Base-by-base conservation (phyloP, 2,797 vertebrate species). In the Danio jaintianensis region DNA sequence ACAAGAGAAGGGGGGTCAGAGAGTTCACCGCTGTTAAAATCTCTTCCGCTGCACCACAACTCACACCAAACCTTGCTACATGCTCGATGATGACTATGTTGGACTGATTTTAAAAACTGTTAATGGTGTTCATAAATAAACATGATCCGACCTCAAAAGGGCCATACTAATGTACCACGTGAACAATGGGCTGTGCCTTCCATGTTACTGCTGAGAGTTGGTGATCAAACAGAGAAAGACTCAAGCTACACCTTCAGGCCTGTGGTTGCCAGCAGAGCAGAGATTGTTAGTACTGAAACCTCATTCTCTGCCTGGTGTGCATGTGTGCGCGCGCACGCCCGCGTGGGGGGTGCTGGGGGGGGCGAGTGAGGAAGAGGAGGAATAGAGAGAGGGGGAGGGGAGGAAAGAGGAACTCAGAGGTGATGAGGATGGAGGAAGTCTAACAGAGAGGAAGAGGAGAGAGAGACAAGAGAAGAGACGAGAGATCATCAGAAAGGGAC, bases 381-480 rank as follows among this genome's bases (percentile, higher is more conserved):
- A 71, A 79, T 63, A 76, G 78, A 78, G 83, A 78, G 79, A 79
- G 85, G 83, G 79, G 81, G 82, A 83, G 78, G 84, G 82, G 82
- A 70, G 55, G 62, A 69, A 70, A 82, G 82, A 86, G 78, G 82
- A 88, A 85, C 80, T 80, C 82, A 68, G 79, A 85, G 82, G 79
- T 85, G 84, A 84, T 82, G 80, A 86, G 83, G 56, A 89, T 91
- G 90, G 86, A 87, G 85, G 87, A 80, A 88, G 87, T 86, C 83
- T 85, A 84, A 85, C 84, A 86, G 87, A 84, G 88, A 85, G 89
- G 69, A 86, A 36, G 75, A 83, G 84, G 82, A 78, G 80, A 79
- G 66, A 82, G 86, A 83, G 12, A 83, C 79, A 55, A 8, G 29
- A 61, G 2, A 70, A 11, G 69, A 13, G 72, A 50, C 38, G 71